These are phyloP conservation scores for Oryzaephilus surinamensis DNA, from an alignment of 1,140 invertebrate species.

Conservation along the genomic window DNA sequence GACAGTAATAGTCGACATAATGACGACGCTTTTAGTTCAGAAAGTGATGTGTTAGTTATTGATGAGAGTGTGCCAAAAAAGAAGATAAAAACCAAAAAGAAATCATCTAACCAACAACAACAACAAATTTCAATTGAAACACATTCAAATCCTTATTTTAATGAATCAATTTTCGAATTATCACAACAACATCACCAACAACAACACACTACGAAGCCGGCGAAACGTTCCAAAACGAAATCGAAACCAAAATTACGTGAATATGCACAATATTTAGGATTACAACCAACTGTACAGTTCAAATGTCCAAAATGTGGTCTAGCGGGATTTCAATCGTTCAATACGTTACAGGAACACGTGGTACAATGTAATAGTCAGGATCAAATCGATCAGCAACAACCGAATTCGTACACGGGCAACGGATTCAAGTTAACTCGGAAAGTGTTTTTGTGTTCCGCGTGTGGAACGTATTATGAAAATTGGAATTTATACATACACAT, in stretches of 20 bases:
- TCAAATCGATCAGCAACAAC: not conserved
- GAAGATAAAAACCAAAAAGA: conserved; percentile 11
- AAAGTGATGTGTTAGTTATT: conserved; percentile 32
- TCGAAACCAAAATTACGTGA: conserved; percentile 41
- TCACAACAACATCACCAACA: conserved; percentile 18
- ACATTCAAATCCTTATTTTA: conserved; percentile 33
- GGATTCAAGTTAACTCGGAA: conserved; percentile 56
- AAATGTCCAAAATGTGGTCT: conserved; percentile 55
- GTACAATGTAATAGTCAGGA: conserved; percentile 41
- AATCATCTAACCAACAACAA: conserved; percentile 16
- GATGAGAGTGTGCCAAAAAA: conserved; percentile 31
- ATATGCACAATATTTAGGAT: conserved; percentile 60
- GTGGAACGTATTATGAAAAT: conserved; percentile 69
- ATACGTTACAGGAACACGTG: conserved; percentile 50
- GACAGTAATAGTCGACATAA: conserved; percentile 9
- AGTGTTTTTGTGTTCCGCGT: conserved; percentile 66
- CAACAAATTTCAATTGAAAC: conserved; percentile 13
- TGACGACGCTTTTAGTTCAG: conserved; percentile 27
- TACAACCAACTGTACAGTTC: conserved; percentile 55
- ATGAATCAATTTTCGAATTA: conserved; percentile 33
- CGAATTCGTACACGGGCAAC: conserved; percentile 6
- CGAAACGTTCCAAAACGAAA: conserved; percentile 18
- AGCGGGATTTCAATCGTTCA: conserved; percentile 47
- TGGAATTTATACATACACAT: conserved; percentile 76
- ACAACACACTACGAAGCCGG: conserved; percentile 1